Evolutionary conservation across 2,797 vertebrate species (phyloP).

Genomic region (Lateolabrax maculatus): DNA sequence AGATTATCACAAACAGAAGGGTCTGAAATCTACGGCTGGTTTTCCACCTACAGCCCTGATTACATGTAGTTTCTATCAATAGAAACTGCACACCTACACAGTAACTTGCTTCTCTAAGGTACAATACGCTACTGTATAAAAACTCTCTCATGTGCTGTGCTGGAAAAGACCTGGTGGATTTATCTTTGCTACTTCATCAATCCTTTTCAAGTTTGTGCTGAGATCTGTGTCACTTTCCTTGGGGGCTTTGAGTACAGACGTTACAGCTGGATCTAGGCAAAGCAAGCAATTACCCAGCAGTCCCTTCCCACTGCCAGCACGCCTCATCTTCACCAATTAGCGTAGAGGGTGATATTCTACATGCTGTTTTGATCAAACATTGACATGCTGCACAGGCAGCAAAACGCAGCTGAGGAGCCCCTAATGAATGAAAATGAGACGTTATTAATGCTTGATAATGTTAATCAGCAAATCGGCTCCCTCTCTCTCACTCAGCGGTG

Average conservation of each 20-base stretch:
- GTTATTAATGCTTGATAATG: constrained; percentile 74
- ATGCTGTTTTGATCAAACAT: constrained; percentile 78
- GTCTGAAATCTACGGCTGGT: constrained; percentile 52
- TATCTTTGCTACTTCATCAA: constrained; percentile 46
- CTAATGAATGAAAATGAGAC: constrained; percentile 81
- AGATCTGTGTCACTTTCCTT: constrained; percentile 52
- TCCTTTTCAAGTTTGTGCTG: constrained; percentile 39
- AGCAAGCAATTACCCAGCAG: constrained; percentile 77
- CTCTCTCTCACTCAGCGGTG: constrained; percentile 49
- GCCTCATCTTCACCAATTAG: constrained; percentile 82
- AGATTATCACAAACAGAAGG: constrained; percentile 40
- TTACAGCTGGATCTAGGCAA: constrained; percentile 65
- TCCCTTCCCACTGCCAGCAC: constrained; percentile 55
- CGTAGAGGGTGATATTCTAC: constrained; percentile 62
- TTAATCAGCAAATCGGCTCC: constrained; percentile 72
- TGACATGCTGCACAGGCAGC: constrained; percentile 66
- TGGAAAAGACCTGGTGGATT: constrained; percentile 29
- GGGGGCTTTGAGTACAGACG: constrained; percentile 51
- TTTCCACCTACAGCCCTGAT: constrained; percentile 62
- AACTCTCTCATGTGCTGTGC: constrained; percentile 14
- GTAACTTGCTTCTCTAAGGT: constrained; percentile 55
- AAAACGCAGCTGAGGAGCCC: constrained; percentile 66
- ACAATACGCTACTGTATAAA: constrained; percentile 51
- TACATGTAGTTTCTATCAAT: constrained; percentile 65
- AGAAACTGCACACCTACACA: constrained; percentile 61